phyloP scores from a whole-genome alignment of 92 coral and sea anemone genomes.

The Metridium senile region DNA sequence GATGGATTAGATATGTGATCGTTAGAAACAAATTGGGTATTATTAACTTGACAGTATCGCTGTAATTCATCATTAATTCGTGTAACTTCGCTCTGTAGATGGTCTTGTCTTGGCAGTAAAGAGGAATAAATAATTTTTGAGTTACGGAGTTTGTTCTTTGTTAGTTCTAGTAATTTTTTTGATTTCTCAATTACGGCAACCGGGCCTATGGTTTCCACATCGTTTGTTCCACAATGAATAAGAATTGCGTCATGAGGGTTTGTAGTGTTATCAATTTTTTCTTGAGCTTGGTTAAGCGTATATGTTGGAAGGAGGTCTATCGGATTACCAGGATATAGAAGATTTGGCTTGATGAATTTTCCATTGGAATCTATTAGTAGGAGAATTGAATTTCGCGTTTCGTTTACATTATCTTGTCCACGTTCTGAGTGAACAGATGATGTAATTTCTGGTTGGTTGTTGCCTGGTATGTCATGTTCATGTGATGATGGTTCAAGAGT shows the following conservation, averaged over 20 bases:
- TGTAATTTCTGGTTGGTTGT: not conserved
- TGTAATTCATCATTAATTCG: slow-evolving; percentile 30
- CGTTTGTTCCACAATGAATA: slow-evolving; percentile 57
- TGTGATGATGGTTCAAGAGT: not conserved
- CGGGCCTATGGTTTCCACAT: slow-evolving; percentile 14
- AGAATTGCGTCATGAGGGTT: slow-evolving; percentile 15
- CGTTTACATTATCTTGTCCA: slow-evolving; percentile 4
- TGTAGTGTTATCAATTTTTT: slow-evolving; percentile 4
- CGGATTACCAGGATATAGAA: slow-evolving; percentile 28
- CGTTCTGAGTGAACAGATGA: not conserved
- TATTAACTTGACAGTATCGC: slow-evolving; percentile 25
- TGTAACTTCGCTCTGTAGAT: slow-evolving; percentile 22
- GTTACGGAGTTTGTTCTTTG: slow-evolving; percentile 6
- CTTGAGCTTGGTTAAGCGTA: slow-evolving; percentile 16
- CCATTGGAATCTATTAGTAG: slow-evolving; percentile 44
- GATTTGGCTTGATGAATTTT: slow-evolving; percentile 23
- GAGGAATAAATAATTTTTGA: slow-evolving; percentile 46
- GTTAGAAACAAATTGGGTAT: slow-evolving; percentile 28
- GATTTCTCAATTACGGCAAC: slow-evolving; percentile 23
- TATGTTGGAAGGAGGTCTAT: slow-evolving; percentile 25
- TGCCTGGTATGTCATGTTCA: not conserved
- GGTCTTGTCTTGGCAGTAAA: slow-evolving; percentile 49
- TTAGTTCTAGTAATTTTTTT: slow-evolving; percentile 8
- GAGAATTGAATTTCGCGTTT: slow-evolving; percentile 15
- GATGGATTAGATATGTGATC: slow-evolving; percentile 28